Evolutionary conservation across 2,888 invertebrate genomes (phyloP).

Genomic region (Nomada fucata): DNA sequence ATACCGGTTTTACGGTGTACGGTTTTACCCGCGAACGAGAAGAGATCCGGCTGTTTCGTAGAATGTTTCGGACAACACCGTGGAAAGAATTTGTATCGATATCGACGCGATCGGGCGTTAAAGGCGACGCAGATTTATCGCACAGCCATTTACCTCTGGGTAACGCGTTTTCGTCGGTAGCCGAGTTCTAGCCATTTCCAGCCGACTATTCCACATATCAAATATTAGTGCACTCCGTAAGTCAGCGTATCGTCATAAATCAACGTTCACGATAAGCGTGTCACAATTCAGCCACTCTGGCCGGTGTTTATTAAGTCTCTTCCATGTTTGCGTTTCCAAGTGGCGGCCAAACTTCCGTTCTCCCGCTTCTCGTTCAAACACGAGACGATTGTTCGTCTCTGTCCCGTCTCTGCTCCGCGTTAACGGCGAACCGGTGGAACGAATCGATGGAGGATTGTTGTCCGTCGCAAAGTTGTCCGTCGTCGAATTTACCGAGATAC

Average conservation of each 20-base stretch:
- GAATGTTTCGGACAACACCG: no score
- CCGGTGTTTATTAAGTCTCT: conserved; percentile 8
- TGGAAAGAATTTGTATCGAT: no score
- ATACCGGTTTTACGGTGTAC: no score
- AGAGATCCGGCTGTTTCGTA: no score
- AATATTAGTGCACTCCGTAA: background rate
- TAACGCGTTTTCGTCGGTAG: no score
- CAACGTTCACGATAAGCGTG: background rate
- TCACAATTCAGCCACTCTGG: background rate
- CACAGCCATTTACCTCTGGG: no score
- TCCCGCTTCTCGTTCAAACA: conserved; percentile 7
- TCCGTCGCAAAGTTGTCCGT: conserved; percentile 21
- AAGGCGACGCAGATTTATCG: no score
- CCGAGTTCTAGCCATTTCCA: background rate
- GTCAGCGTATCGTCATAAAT: background rate
- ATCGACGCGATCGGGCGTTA: no score
- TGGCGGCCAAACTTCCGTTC: conserved; percentile 1
- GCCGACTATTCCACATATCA: background rate
- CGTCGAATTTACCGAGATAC: conserved; percentile 63
- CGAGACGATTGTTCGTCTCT: conserved; percentile 1
- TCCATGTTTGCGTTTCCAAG: conserved; percentile 1
- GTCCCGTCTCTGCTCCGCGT: background rate
- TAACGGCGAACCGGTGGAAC: no score
- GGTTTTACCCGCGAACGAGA: no score
- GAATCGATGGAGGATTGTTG: conserved; percentile 16